Base-by-base conservation (phyloP, 2,113 vertebrate species). In the Anguilla japonica region DNA sequence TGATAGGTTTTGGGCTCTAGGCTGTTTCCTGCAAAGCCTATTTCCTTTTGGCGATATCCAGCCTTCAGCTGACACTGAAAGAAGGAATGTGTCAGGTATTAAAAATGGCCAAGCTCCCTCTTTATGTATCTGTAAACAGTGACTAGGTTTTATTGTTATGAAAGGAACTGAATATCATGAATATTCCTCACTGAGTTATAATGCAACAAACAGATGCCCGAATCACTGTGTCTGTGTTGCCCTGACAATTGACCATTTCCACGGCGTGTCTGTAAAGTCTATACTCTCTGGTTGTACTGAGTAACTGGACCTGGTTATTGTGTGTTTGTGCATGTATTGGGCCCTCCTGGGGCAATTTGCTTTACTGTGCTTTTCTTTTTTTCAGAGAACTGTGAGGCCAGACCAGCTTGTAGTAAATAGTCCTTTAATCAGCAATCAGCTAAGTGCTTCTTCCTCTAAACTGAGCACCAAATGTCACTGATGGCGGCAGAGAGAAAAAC, bases 381-480 rank as follows among this genome's bases (percentile, higher is more conserved):
- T 41, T 81, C 67, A 41, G 16, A 60, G 83, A 87, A 53, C 82
- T 40, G 34, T 40, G 56, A 57, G 50, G 83, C 57, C 81, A 75
- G n/a, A 83, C 81, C 34, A 79, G 41, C 67, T 41, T 63, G 40
- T 87, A 85, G 83, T 83, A 83, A 87, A 79, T 41, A 88, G 46
- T 34, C 80, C 57, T 87, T 84, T 91, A 89, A 89, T 91, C 87
- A 89, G 86, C 53, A 84, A 86, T 86, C 86, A 85, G 87, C 83
- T 85, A 88, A 90, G 85, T 88, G 89, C 85, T 83, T 83, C 81
- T 90, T 41, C 75, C 16, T 83, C 83, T 87, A 83, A 90, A 91
- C 87, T 85, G 81, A 89, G 87, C 86, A 50, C 63, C 71, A 90
- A 91, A 89, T 89, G 88, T 87, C 88, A 91, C 85, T 53, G 83